Evolutionary conservation across 2,797 vertebrate species (phyloP), one percentile per base, ranked within the genome.

Genomic region (Champsocephalus gunnari): DNA sequence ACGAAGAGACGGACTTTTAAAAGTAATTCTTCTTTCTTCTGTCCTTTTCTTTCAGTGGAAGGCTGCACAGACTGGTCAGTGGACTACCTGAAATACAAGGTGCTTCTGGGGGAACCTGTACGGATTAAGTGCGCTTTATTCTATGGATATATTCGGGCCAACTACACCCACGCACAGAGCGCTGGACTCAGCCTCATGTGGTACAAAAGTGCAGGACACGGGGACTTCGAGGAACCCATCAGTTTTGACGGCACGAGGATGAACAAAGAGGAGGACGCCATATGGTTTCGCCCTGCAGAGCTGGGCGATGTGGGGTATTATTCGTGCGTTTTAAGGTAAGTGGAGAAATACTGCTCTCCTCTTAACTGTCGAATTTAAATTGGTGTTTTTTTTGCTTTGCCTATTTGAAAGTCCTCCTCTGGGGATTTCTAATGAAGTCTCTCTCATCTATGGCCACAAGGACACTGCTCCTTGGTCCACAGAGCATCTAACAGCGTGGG

Each of bases 21-120:
- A 7, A 10, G 13, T 7, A 8, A 82, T 61, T 53, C 41, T 38
- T 4, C 47, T 48, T 55, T 50, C 41, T 34, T 77, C 12, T 77
- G 1, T 82, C 24, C 12, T 68, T 79, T 10, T 80, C 59, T 90
- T 89, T 48, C 92, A 99, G 98, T 97, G 92, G 98, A 99, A 89
- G 98, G 97, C 94, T 99, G 98, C 92, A 99, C 96, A 6, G 98
- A 99, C 82, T 99, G 98, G 98, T 99, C 98, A 21, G 96, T 99
- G 93, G 98, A 99, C 95, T 98, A 98, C 94, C 96, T 98, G 94
- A 99, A 98, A 90, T 99, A 99, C 85, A 97, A 97, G 95, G 98
- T 98, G 87, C 95, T 99, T 85, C 92, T 98, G 69, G 98, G 98
- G 88, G 98, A 99, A 92, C 98, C 98, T 17, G 98, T 99, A 81